Base-by-base conservation (phyloP, 2,113 vertebrate species). In the Beaufortia kweichowensis region DNA sequence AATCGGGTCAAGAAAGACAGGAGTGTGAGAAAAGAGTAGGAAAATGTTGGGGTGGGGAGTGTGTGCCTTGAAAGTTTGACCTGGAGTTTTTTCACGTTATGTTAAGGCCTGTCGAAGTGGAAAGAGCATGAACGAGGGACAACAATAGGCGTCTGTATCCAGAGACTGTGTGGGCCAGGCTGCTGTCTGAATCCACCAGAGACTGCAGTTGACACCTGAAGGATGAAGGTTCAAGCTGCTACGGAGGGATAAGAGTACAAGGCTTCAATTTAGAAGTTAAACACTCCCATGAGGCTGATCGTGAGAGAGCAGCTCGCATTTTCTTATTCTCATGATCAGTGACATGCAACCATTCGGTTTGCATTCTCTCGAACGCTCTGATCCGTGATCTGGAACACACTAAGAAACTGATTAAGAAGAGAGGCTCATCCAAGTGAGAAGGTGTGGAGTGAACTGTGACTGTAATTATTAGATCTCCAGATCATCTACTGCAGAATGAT, bases 121-220 rank as follows among this genome's bases (percentile, higher is more conserved):
- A 79, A 98, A 98, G 88, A 99, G n/a, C n/a, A n/a, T 99, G 97
- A 99, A 98, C 3, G 97, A 99, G 80, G 97, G 98, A 41, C 97
- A n/a, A 99, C 81, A 99, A 98, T 76, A 97, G 94, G 71, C 97
- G 97, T 14, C 90, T 99, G 64, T 99, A n/a, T n/a, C n/a, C 97
- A 0, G 97, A 99, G 79, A 98, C 97, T 0, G 97, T 99, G n/a
- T n/a, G n/a, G 33, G 97, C 98, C 87, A 98, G 94, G 79, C 94
- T 99, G 8, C 93, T 99, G 1, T 98, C 96, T 0, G 97, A 99
- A 82, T 99, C 97, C 50, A 98, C 6, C 97, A 99, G 88, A 92
- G 97, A 79, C 94, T 99, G 4, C 97, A 98, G 84, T 95, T 99
- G n/a, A 43, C 97, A 98, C 77, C 94, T 98, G 2, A 99, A 98